Percentiles rank a stretch among this genome's conserved stretches.
phyloP scores from a whole-genome alignment of 2,113 vertebrate genomes.

The Asarcornis scutulata region DNA sequence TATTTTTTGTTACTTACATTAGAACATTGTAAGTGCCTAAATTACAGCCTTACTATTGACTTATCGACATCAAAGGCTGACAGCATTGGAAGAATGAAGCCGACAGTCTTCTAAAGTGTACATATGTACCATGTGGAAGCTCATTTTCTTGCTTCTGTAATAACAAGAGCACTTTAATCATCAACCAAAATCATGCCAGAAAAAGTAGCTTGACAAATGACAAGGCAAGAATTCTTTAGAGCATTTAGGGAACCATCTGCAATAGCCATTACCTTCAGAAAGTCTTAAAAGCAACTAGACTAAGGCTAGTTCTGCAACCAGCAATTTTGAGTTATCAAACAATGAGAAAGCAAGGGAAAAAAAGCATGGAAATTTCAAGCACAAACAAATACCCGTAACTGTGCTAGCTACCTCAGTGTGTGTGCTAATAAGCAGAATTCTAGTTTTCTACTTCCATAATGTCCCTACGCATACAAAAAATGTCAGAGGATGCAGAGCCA shows the following conservation, averaged over 20 bases:
- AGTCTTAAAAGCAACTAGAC: not conserved
- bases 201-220: not conserved
- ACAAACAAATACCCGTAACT: not conserved
- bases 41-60: not conserved
- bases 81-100: not conserved
- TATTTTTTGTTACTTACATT: not conserved
- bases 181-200: not conserved
- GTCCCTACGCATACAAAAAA: not conserved
- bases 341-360: not conserved
- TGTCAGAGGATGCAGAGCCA: not conserved
- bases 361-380: not conserved
- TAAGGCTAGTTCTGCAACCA: not conserved
- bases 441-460: not conserved
- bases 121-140: not conserved
- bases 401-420: not conserved
- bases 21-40: not conserved
- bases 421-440: not conserved
- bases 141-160: not conserved
- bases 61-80: not conserved
- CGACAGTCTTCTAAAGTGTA: not conserved
- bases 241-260: not conserved
- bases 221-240: not conserved
- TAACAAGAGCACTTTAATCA: not conserved
- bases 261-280: slow-evolving; percentile 14
- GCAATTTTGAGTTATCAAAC: not conserved